A percentile compares a stretch with the other conserved stretches of the same genome.
phyloP scores from a whole-genome alignment of 92 coral and sea anemone species.

The Zoanthus sociatus region DNA sequence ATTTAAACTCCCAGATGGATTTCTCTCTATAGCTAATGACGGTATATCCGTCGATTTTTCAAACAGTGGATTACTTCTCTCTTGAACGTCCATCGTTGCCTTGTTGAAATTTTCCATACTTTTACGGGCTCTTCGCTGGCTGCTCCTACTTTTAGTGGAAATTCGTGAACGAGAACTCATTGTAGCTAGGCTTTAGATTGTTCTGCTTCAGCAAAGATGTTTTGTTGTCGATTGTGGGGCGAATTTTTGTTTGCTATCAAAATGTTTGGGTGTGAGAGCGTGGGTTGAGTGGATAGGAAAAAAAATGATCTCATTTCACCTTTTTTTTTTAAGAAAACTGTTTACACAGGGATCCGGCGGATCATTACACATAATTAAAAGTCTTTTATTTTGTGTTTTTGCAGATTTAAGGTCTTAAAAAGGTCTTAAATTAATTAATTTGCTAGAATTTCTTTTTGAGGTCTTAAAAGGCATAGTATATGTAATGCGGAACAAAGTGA shows the following conservation, averaged over 20 bases:
- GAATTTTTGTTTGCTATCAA: not conserved
- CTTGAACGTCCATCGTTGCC: slow-evolving; percentile 83
- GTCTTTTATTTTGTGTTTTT: no score
- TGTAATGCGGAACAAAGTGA: no score
- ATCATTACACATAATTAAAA: no score
- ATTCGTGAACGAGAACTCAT: slow-evolving; percentile 24
- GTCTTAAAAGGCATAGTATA: no score
- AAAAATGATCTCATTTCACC: slow-evolving; percentile 43
- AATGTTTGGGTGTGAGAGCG: not conserved
- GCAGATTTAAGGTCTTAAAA: no score
- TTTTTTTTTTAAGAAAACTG: not conserved
- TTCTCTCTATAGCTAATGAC: slow-evolving; percentile 59
- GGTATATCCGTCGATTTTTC: slow-evolving; percentile 53
- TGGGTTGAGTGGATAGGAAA: not conserved
- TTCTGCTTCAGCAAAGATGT: not conserved
- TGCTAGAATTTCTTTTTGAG: no score
- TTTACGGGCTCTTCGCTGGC: slow-evolving; percentile 78
- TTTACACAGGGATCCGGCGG: no score
- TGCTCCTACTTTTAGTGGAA: slow-evolving; percentile 22
- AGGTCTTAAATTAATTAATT: no score
- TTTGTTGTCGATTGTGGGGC: not conserved
- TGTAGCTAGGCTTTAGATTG: not conserved
- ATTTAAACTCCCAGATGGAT: not conserved
- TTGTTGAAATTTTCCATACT: slow-evolving; percentile 86
- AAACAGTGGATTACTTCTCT: slow-evolving; percentile 43